A percentile compares a stretch with the other conserved stretches of the same genome.
phyloP scores from a whole-genome alignment of 2,888 invertebrate species.

The Drosophila paracracens region DNA sequence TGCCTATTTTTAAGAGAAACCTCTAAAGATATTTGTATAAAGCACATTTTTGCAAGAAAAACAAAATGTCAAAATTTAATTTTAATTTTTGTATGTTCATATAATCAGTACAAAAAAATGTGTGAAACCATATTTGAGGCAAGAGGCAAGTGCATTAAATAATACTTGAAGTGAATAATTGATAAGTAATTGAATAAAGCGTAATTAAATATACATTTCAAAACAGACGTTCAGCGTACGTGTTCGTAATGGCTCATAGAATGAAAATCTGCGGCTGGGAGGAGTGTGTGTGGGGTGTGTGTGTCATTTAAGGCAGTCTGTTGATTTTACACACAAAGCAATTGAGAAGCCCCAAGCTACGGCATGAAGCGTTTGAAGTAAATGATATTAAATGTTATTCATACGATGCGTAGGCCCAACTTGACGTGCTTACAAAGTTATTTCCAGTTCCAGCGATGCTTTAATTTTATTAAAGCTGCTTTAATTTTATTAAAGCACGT shows the following conservation, averaged over 20 bases:
- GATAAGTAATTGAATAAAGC: conserved; percentile 44
- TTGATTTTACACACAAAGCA: conserved; percentile 29
- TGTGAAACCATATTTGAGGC: not conserved
- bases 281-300: not conserved
- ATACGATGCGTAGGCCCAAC: conserved; percentile 49
- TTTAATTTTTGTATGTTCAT: not conserved
- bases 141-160: conserved; percentile 1
- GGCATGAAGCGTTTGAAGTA: conserved; percentile 47
- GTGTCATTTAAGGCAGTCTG: conserved; percentile 24
- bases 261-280: not conserved
- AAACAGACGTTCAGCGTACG: conserved; percentile 8
- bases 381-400: conserved; percentile 67
- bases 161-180: conserved; percentile 39
- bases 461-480: conserved; percentile 52
- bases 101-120: not conserved
- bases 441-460: conserved; percentile 49
- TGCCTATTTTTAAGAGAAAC: not conserved
- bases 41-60: not conserved
- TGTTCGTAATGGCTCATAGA: not conserved
- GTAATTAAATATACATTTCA: conserved; percentile 53
- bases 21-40: not conserved
- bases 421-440: conserved; percentile 44
- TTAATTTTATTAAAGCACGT: conserved; percentile 49
- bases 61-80: too few species aligned
- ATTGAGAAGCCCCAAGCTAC: conserved; percentile 25